Evolutionary conservation across 2,113 vertebrate genomes (phyloP).

Genomic region (Euleptes europaea): DNA sequence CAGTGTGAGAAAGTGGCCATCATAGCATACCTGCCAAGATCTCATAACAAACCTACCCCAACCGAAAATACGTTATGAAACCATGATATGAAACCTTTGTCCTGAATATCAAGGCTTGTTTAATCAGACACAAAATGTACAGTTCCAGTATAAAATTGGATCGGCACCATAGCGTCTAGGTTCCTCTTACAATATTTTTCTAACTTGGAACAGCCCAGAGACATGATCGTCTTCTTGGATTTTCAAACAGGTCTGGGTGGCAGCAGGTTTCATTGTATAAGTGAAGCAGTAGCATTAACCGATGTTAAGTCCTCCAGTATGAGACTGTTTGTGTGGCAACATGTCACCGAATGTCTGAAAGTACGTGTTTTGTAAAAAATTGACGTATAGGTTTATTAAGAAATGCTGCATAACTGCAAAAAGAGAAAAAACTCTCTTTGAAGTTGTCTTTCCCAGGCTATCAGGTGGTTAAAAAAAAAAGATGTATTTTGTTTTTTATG

Average conservation of each 20-base stretch:
- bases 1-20: too few relatives aligned
- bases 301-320: neutral
- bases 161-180: too few relatives aligned
- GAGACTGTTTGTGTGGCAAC: neutral
- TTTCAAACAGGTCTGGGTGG: neutral
- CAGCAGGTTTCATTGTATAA: neutral
- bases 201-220: too few relatives aligned
- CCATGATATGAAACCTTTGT: too few relatives aligned
- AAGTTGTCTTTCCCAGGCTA: neutral
- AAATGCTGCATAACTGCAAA: neutral
- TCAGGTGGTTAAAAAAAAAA: rapidly evolving
- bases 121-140: too few relatives aligned
- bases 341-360: neutral
- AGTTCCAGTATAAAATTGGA: too few relatives aligned
- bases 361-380: neutral
- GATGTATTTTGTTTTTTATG: neutral
- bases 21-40: too few relatives aligned
- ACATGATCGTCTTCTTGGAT: too few relatives aligned
- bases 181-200: too few relatives aligned
- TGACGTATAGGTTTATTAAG: rapidly evolving
- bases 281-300: neutral
- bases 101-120: too few relatives aligned
- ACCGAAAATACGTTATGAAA: too few relatives aligned
- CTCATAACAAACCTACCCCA: too few relatives aligned
- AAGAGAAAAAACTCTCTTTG: neutral